Base-by-base conservation (phyloP, 1,140 invertebrate genomes). In the Leptonema lineaticorne region DNA sequence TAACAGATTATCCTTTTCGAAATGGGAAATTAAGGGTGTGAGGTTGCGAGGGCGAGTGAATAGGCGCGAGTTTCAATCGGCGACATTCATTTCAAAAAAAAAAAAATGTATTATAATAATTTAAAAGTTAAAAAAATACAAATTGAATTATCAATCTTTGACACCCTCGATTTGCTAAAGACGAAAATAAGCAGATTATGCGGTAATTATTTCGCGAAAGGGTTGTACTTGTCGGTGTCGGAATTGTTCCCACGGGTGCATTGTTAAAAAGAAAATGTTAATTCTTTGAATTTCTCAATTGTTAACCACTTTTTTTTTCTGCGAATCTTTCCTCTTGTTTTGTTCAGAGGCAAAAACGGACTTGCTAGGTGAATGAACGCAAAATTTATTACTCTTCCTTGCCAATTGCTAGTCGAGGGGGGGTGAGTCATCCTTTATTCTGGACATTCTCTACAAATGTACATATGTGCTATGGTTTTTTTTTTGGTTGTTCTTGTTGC, bases 1-100 rank as follows among this genome's bases (percentile, higher is more conserved):
- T 68, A 67, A 69, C 64, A 69, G 71, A 72, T 72, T 72, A 72
- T 72, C 71, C 64, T 72, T 72, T 72, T 72, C 11, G 50, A n/a
- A n/a, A n/a, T n/a, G n/a, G n/a, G n/a, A n/a, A n/a, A n/a, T n/a
- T n/a, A n/a, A n/a, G n/a, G n/a, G n/a, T n/a, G n/a, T n/a, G n/a
- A n/a, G n/a, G n/a, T n/a, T n/a, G n/a, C n/a, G n/a, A n/a, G n/a
- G n/a, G n/a, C n/a, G n/a, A n/a, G n/a, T n/a, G n/a, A n/a, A n/a
- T n/a, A n/a, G n/a, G n/a, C n/a, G n/a, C n/a, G n/a, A n/a, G n/a
- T n/a, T n/a, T n/a, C n/a, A n/a, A n/a, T n/a, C n/a, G n/a, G n/a
- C n/a, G n/a, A n/a, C n/a, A n/a, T n/a, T n/a, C n/a, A n/a, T n/a
- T n/a, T n/a, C n/a, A n/a, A n/a, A n/a, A n/a, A n/a, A n/a, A n/a